Evolutionary conservation across 2,797 vertebrate genomes (phyloP).

Genomic region (Mycteria americana): DNA sequence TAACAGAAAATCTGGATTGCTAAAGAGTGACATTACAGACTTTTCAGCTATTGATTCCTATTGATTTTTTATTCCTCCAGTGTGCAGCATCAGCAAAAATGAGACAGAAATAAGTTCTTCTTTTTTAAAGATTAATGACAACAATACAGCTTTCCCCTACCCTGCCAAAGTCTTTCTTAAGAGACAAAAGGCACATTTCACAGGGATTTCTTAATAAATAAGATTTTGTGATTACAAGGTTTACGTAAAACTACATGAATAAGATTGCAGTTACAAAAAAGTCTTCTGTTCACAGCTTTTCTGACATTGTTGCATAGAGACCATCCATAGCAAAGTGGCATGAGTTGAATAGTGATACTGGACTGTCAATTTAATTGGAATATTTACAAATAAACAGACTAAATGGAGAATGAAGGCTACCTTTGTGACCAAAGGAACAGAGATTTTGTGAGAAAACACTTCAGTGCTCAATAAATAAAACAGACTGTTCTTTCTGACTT

Average conservation of each 20-base stretch:
- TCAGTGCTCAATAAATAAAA: neutral
- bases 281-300: neutral
- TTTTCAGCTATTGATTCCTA: neutral
- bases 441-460: neutral
- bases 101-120: neutral
- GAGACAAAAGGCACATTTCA: neutral
- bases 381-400: neutral
- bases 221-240: neutral
- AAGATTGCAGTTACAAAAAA: neutral
- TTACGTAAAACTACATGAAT: neutral
- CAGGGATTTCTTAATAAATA: neutral
- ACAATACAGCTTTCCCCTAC: neutral
- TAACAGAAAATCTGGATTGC: neutral
- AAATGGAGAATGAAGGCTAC: neutral
- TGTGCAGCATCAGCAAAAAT: neutral
- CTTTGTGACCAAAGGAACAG: neutral
- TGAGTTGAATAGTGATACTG: neutral
- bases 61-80: neutral
- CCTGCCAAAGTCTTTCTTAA: neutral
- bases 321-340: neutral
- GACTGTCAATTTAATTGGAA: neutral
- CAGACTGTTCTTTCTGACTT: neutral
- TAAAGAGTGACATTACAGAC: neutral
- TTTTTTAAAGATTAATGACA: neutral
- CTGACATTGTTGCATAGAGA: neutral